These are phyloP conservation scores for Peucedramus taeniatus DNA, from an alignment of 2,113 vertebrate species.

Conservation along the genomic window DNA sequence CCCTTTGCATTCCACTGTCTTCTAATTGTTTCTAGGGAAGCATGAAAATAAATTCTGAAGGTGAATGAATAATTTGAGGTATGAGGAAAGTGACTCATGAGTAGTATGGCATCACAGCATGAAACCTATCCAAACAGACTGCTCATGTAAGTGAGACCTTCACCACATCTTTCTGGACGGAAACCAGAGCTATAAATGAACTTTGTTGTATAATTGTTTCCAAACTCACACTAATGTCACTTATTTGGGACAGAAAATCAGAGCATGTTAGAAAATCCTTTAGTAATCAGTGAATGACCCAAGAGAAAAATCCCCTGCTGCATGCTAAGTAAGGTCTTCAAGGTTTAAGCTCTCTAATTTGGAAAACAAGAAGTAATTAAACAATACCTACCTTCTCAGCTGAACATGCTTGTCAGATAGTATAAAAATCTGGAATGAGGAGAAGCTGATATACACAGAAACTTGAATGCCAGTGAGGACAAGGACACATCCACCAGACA, in stretches of 20 bases:
- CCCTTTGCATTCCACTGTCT: not conserved
- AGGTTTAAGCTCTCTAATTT: not conserved
- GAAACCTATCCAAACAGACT: not conserved
- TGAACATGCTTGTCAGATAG: not conserved
- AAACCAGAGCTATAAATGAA: not conserved
- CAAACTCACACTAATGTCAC: not conserved
- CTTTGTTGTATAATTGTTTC: not conserved
- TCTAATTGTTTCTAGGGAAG: not conserved
- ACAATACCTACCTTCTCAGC: not conserved
- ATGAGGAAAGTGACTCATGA: not conserved
- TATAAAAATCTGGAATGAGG: not conserved
- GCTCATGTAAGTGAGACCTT: not conserved
- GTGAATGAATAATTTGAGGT: not conserved
- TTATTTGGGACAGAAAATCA: not conserved
- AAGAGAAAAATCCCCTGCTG: not conserved
- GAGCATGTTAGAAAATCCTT: not conserved
- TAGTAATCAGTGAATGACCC: not conserved
- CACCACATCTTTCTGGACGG: not conserved
- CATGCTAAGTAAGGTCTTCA: not conserved
- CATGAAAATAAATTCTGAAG: not conserved
- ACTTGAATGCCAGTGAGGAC: not conserved
- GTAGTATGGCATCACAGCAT: not conserved
- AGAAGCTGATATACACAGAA: not conserved
- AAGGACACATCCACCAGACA: rapidly evolving
- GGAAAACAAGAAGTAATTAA: not conserved